Conservation (phyloP, 2,797 vertebrate species). For the Fringilla coelebs region DNA sequence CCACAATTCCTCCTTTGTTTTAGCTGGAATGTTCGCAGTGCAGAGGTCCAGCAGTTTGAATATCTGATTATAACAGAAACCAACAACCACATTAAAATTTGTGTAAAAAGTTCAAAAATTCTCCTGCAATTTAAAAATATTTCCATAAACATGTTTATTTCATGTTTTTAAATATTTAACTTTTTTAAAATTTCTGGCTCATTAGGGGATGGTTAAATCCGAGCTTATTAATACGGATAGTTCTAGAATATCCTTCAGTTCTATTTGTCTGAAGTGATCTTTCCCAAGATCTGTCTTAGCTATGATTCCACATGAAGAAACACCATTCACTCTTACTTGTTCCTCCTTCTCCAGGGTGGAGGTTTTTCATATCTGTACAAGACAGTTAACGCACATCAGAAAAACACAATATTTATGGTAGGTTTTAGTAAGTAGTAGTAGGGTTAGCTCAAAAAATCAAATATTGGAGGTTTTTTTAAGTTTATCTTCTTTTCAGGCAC, state of each 20-base stretch:
- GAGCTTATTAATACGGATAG: not conserved
- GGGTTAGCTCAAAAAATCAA: not conserved
- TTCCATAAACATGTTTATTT: not conserved
- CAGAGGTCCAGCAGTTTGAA: not conserved
- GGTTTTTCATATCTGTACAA: not conserved
- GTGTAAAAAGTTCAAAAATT: not conserved
- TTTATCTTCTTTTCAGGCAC: not conserved
- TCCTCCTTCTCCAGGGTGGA: not conserved
- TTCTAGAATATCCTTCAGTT: not conserved
- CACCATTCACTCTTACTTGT: not conserved
- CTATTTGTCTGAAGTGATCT: not conserved
- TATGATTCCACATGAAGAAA: not conserved
- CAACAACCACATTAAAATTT: not conserved
- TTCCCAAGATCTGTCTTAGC: not conserved
- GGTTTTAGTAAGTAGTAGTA: not conserved
- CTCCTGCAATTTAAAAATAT: not conserved
- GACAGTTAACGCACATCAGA: not conserved
- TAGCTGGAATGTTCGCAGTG: not conserved
- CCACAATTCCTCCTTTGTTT: not conserved
- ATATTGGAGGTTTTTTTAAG: not conserved
- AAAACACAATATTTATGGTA: not conserved
- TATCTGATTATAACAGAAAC: not conserved
- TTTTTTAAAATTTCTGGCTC: not conserved
- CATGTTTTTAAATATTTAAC: not conserved
- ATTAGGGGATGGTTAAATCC: not conserved